A percentile compares a stretch with the other conserved stretches of the same genome.
These are phyloP conservation scores for Tridacna gigas DNA, from an alignment of 2,888 invertebrate genomes.

Conservation along the genomic window DNA sequence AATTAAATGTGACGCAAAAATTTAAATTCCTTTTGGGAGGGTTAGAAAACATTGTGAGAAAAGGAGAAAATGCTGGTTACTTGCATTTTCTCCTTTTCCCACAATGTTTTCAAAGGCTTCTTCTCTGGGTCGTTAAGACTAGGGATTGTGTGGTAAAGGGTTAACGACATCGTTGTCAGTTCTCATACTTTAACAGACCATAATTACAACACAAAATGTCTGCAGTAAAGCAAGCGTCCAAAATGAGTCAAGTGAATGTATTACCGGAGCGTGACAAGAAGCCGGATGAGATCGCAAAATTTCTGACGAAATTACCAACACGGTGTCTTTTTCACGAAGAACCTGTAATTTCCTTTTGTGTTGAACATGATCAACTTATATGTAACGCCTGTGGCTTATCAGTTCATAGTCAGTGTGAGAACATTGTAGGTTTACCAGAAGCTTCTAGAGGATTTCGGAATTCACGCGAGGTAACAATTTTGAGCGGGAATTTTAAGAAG, in stretches of 20 bases:
- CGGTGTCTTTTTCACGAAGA: constrained; percentile 57
- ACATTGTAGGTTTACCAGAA: constrained; percentile 45
- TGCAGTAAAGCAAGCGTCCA: background rate
- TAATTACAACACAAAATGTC: background rate
- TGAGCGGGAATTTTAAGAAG: constrained; percentile 49
- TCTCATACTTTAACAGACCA: too few relatives aligned
- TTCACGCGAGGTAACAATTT: constrained; percentile 47
- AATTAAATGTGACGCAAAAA: too few relatives aligned
- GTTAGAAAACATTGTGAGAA: too few relatives aligned
- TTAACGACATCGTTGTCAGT: too few relatives aligned
- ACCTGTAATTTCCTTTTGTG: constrained; percentile 48
- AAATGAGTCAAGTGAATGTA: background rate
- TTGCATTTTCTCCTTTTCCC: too few relatives aligned
- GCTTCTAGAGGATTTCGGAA: constrained; percentile 57
- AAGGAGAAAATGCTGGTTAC: too few relatives aligned
- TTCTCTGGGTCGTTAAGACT: too few relatives aligned
- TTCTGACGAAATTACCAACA: constrained; percentile 52
- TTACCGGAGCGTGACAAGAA: constrained; percentile 16
- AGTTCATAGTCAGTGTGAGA: constrained; percentile 47
- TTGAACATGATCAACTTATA: constrained; percentile 56
- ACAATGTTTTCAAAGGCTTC: too few relatives aligned
- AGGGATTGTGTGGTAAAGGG: too few relatives aligned
- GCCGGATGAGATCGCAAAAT: constrained; percentile 49
- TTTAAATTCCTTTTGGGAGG: too few relatives aligned
- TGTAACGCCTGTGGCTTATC: constrained; percentile 58